Base-by-base conservation (phyloP, 2,797 vertebrate genomes). In the Hoplostethus mediterraneus region DNA sequence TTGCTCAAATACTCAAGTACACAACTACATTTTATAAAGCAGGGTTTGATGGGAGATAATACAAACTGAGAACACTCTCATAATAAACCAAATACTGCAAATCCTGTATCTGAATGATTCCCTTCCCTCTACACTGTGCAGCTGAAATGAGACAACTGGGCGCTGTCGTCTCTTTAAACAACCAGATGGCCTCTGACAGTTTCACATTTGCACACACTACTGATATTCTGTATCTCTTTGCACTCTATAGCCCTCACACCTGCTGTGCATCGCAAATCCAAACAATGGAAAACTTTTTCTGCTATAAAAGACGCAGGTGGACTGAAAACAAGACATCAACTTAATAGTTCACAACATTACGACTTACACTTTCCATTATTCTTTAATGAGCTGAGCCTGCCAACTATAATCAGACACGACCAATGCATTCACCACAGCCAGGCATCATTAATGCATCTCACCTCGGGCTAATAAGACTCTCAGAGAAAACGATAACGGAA, bases 361-460 rank as follows among this genome's bases (percentile, higher is more conserved):
- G 59, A 75, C 54, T 70, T 72, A 67, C 52, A 63, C 56, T 77
- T 87, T 73, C 25, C 65, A 82, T 77, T 72, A 77, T 68, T 77
- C 67, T 74, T 86, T 72, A 88, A 86, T 82, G 48, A 83, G 67
- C 49, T 61, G 55, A 86, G 72, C 51, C 76, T 67, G 71, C 67
- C 66, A 69, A 70, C 67, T 75, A 70, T 75, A 78, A 71, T 85
- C 76, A 84, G 28, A 66, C 58, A 66, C 66, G 77, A 85, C 79
- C 73, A 81, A 89, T 80, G 77, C 65, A 83, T 86, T 88, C 70
- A 83, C 52, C 75, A 78, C 73, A 77, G 75, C 65, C 53, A 66
- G 67, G 77, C 58, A 81, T 84, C 80, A 58, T 79, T 86, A 86
- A 89, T 82, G 75, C 71, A 54, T 63, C 79, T 84, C 73, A 89